Base-by-base conservation (phyloP, 2,113 vertebrate genomes). In the Polyodon spathula region DNA sequence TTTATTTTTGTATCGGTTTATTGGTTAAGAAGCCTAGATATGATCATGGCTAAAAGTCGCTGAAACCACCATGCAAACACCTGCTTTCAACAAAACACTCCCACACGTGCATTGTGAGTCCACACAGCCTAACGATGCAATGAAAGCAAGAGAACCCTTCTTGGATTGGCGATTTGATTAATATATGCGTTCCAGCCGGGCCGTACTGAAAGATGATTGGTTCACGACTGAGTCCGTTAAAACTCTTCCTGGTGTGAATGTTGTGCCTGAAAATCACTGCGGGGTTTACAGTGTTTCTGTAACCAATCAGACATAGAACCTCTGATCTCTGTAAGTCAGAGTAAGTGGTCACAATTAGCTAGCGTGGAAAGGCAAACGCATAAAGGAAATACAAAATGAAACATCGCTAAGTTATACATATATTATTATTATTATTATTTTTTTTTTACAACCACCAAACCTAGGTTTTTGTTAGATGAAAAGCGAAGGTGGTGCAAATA, bases 91-190 rank as follows among this genome's bases (percentile, higher is more conserved):
- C 12, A 59, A 11, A 8, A 37, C 16, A 15, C 16, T 27, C 12
- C 44, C 48, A 41, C 62, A 63, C 56, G 62, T 63, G 62, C 11
- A 38, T 58, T 51, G 10, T 40, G 5, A 40, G 46, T 50, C 44
- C 46, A 63, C 62, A 55, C 58, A 58, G 41, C 56, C 9, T 40
- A 12, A 3, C 12, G 8, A 16, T 8, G 12, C 37, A 37, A 42
- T 10, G 37, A 27, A 27, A 6, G 2, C 6, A 38, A 8, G 6
- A 7, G 5, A 42, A 42, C 46, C 40, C 16, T 7, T 6, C 37
- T 53, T 15, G 15, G 48, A 58, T 63, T 52, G 40, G 56, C 2
- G 38, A 8, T n/a, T 8, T 7, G 37, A 58, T 51, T 51, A 15
- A 51, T 11, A n/a, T 15, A 8, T 27, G 40, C 50, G 10, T 55